Evolutionary conservation across 1,140 invertebrate species (phyloP).

Genomic region (Temnothorax longispinosus): DNA sequence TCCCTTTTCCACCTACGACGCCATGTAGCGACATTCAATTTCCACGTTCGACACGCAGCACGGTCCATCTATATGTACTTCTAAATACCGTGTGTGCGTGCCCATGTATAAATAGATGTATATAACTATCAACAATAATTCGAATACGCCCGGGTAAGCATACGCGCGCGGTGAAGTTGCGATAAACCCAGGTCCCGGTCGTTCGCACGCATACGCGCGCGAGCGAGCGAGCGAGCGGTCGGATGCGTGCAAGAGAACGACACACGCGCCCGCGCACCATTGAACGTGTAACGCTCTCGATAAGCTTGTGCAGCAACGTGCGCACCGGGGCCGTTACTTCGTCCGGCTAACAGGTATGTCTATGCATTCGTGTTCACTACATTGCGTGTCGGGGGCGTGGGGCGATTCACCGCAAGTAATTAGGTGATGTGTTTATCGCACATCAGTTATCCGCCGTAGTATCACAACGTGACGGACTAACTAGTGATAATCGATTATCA

Average conservation of each 20-base stretch:
- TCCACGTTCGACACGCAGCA: constrained; percentile 52
- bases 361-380: constrained; percentile 58
- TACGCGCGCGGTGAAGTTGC: constrained; percentile 30
- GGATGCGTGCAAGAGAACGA: not conserved
- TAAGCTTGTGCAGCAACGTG: constrained; percentile 18
- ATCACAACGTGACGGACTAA: constrained; percentile 73
- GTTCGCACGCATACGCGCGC: constrained; percentile 8
- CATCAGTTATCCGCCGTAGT: constrained; percentile 77
- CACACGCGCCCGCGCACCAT: not conserved
- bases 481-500: constrained; percentile 81
- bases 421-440: constrained; percentile 84
- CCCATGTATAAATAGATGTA: constrained; percentile 30
- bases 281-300: constrained; percentile 8
- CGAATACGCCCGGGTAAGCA: constrained; percentile 46
- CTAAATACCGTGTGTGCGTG: constrained; percentile 16
- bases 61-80: constrained; percentile 9
- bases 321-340: constrained; percentile 49
- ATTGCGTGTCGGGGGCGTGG: constrained; percentile 74
- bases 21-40: constrained; percentile 68
- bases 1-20: constrained; percentile 54
- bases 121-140: constrained; percentile 63
- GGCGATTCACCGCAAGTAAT: constrained; percentile 82
- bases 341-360: constrained; percentile 23
- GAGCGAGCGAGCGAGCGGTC: not conserved
- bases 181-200: constrained; percentile 49